Conservation (phyloP, 2,888 invertebrate species). For the Oscheius myriophilus region DNA sequence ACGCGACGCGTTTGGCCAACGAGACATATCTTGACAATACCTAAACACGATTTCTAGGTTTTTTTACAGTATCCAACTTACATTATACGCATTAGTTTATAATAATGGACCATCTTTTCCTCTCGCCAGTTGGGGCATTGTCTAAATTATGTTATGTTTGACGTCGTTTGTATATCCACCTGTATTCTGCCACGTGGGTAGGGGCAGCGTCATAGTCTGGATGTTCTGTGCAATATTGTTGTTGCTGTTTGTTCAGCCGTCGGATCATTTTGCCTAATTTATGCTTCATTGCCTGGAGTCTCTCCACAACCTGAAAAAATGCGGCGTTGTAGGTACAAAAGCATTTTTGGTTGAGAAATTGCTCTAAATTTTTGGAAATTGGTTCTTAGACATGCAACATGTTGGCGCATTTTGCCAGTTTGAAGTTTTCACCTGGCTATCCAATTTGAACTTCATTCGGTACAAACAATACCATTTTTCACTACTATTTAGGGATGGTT, state of each 20-base stretch:
- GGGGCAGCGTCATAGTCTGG: slow-evolving; percentile 20
- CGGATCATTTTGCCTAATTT: slow-evolving; percentile 22
- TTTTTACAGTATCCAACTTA: neutral
- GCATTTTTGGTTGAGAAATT: no score
- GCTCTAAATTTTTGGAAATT: no score
- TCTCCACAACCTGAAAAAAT: slow-evolving; percentile 22
- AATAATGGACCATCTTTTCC: slow-evolving; percentile 64
- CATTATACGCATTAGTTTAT: slow-evolving; percentile 62
- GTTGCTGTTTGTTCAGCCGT: slow-evolving; percentile 41
- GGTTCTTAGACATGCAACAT: slow-evolving; percentile 7
- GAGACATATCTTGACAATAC: slow-evolving; percentile 53
- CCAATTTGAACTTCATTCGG: neutral
- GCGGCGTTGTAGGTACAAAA: no score
- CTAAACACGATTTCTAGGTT: neutral
- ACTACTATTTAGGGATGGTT: neutral
- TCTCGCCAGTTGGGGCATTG: slow-evolving; percentile 59
- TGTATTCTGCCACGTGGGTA: slow-evolving; percentile 10
- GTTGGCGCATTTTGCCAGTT: no score
- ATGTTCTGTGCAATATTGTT: slow-evolving; percentile 39
- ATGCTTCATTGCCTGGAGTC: slow-evolving; percentile 22
- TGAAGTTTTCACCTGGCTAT: neutral
- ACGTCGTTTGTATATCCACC: neutral
- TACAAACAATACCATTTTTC: neutral
- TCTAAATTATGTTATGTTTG: slow-evolving; percentile 27
- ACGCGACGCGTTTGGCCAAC: slow-evolving; percentile 60